phyloP scores from a whole-genome alignment of 2,797 vertebrate genomes.

The Acrossocheilus fasciatus region DNA sequence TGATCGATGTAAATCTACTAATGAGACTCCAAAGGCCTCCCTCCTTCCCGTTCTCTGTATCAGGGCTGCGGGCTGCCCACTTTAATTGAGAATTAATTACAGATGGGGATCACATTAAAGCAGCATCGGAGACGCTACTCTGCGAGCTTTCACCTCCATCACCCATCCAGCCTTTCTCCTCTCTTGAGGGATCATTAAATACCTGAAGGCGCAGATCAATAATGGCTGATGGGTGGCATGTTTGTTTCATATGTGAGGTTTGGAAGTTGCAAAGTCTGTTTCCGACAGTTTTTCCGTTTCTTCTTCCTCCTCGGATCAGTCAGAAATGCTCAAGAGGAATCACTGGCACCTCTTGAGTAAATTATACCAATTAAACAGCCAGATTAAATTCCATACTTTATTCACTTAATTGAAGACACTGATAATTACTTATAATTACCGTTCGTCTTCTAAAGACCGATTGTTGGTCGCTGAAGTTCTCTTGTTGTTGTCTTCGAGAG shows the following conservation, averaged over 20 bases:
- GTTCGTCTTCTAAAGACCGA: conserved; percentile 45
- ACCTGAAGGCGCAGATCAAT: conserved; percentile 35
- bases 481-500: conserved; percentile 33
- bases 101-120: conserved; percentile 59
- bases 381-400: conserved; percentile 53
- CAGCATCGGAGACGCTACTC: conserved; percentile 18
- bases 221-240: conserved; percentile 27
- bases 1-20: conserved; percentile 67
- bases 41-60: conserved; percentile 33
- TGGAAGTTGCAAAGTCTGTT: background rate
- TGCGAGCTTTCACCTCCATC: conserved; percentile 28
- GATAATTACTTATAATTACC: conserved; percentile 62
- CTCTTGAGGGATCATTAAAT: conserved; percentile 51
- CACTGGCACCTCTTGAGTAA: conserved; percentile 37
- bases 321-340: conserved; percentile 32
- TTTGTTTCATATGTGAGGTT: background rate
- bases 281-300: background rate
- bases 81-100: conserved; percentile 68
- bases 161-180: conserved; percentile 29
- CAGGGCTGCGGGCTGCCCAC: conserved; percentile 43
- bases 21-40: conserved; percentile 57
- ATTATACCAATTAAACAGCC: conserved; percentile 58
- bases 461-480: conserved; percentile 30
- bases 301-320: background rate
- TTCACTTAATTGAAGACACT: conserved; percentile 55